These are phyloP conservation scores for Pagrus major DNA, from an alignment of 2,113 vertebrate species.

Conservation along the genomic window DNA sequence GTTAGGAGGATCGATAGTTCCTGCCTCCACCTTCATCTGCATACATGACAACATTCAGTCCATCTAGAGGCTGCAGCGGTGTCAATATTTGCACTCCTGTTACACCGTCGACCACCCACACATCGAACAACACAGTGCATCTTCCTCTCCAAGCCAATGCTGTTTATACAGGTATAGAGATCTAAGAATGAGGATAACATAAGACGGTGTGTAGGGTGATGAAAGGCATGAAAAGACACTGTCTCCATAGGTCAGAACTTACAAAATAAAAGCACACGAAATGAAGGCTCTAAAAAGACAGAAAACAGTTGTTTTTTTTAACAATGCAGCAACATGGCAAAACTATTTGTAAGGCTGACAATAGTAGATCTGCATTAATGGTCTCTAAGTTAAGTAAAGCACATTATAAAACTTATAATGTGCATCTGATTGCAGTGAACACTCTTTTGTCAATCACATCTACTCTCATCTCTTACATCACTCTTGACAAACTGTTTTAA, in stretches of 20 bases:
- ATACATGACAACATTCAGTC: constrained; percentile 52
- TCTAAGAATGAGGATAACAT: constrained; percentile 16
- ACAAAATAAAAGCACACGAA: constrained; percentile 12
- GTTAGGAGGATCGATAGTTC: constrained; percentile 44
- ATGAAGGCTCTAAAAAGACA: background rate
- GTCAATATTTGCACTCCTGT: constrained; percentile 62
- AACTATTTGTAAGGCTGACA: background rate
- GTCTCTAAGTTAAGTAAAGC: background rate
- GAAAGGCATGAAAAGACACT: constrained; percentile 6
- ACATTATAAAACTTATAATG: background rate
- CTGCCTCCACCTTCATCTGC: constrained; percentile 60
- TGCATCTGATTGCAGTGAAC: background rate
- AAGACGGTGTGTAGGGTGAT: constrained; percentile 27
- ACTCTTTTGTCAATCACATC: background rate
- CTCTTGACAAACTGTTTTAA: background rate
- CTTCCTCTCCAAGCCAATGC: constrained; percentile 17
- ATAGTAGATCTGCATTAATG: background rate
- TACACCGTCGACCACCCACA: constrained; percentile 59
- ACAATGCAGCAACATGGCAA: background rate
- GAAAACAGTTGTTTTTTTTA: background rate
- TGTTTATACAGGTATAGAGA: constrained; percentile 29
- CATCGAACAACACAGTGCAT: constrained; percentile 33
- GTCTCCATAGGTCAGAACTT: constrained; percentile 9
- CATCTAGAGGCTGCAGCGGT: constrained; percentile 31
- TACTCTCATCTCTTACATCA: too few species aligned